Evolutionary conservation across 2,113 vertebrate species (phyloP), one percentile per base, ranked within the genome.

Genomic region (Telmatochromis sp.): DNA sequence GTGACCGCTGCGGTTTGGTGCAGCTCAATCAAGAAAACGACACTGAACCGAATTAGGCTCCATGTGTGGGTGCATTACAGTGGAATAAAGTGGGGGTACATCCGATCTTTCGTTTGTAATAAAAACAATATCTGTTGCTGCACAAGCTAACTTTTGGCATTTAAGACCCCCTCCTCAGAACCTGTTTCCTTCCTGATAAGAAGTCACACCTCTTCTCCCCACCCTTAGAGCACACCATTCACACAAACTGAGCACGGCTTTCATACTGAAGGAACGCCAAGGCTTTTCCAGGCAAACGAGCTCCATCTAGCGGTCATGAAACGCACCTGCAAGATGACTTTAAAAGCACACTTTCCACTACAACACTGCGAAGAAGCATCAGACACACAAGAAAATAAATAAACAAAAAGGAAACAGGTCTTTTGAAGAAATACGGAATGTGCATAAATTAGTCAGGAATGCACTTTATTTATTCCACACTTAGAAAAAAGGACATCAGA

Each of bases 381-480:
- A 54, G 9, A 63, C 21, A 68, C 33, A 54, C 31, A 42, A 13
- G 5, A 23, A 40, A 42, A 54, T 12, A 42, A 13, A 7, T 2
- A 40, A 13, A 55, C 19, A 23, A 23, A 53, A 45, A 7, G 28
- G 8, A 81, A 14, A 78, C 1, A 51, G 17, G 23, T 31, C 10
- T 21, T 37, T 49, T 11, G 7, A 84, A 84, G 8, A 85, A 84
- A 58, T 1, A 81, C 7, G 6, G 19, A 51, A 51, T 51, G 33
- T n/a, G 17, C 57, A 80, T 21, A 15, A 17, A 82, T 93, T 88
- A 88, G 91, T 95, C 89, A 92, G 94, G 94, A 95, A 96, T 95
- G 94, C 94, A 93, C 87, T 95, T 96, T 95, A 94, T 95, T 95
- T 94, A 94, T 95, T 94, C 89, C 95, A 95, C 93, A 94, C 93